These are phyloP conservation scores for Epistrophella euchroma DNA, from an alignment of 2,888 invertebrate species.

Conservation along the genomic window DNA sequence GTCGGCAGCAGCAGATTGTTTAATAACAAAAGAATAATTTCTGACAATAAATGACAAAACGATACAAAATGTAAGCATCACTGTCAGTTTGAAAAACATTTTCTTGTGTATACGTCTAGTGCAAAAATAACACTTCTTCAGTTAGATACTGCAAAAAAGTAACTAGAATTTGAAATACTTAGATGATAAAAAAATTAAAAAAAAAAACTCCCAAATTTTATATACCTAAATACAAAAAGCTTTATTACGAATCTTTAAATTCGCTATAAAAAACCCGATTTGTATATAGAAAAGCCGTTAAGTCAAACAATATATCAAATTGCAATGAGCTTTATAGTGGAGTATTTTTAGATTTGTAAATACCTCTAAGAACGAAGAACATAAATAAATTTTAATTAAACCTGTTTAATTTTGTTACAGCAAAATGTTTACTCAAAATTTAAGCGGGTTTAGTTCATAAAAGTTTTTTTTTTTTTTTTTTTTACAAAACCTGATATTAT, in stretches of 20 bases:
- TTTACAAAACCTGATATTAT: too few relatives aligned
- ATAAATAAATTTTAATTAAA: too few relatives aligned
- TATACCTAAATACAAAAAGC: too few relatives aligned
- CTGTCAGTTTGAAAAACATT: background rate
- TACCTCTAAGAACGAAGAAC: too few relatives aligned
- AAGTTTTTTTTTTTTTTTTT: too few relatives aligned
- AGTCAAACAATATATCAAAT: background rate
- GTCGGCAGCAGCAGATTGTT: background rate
- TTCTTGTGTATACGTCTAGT: background rate
- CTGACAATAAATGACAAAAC: background rate
- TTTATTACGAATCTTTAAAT: too few relatives aligned
- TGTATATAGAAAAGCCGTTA: background rate
- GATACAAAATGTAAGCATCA: background rate
- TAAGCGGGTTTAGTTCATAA: too few relatives aligned
- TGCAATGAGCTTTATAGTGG: background rate
- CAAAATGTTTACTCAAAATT: too few relatives aligned
- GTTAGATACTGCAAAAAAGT: background rate
- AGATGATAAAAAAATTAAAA: too few relatives aligned
- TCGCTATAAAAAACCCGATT: background rate
- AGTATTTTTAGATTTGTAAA: background rate
- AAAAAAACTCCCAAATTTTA: too few relatives aligned
- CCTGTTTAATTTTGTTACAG: too few relatives aligned
- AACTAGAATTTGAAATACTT: background rate
- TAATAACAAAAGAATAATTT: slow-evolving; percentile 4
- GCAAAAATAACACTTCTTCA: background rate